Conservation (phyloP, 1,140 invertebrate genomes). For the Chlorops oryzae region DNA sequence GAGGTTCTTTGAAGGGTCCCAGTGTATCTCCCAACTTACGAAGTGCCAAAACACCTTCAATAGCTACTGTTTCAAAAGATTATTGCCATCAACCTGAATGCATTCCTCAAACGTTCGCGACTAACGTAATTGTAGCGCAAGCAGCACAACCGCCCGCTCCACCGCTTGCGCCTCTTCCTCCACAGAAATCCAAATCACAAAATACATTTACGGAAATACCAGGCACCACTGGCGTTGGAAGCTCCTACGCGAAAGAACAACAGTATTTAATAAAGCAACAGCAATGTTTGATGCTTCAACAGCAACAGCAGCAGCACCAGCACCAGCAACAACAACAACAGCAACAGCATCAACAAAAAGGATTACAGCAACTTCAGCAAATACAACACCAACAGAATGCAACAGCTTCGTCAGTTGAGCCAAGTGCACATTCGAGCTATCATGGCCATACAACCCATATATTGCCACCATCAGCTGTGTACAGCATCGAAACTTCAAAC, state of each 20-base stretch:
- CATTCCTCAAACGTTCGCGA: constrained; percentile 29
- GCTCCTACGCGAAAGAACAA: constrained; percentile 43
- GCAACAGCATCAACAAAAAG: constrained; percentile 27
- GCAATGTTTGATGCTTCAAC: constrained; percentile 36
- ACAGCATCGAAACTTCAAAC: constrained; percentile 39
- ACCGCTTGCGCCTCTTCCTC: constrained; percentile 33
- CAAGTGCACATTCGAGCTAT: constrained; percentile 14
- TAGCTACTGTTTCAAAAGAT: constrained; percentile 46
- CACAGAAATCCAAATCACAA: constrained; percentile 41
- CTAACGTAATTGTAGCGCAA: constrained; percentile 15
- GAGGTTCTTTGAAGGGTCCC: constrained; percentile 49
- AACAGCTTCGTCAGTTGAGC: constrained; percentile 6
- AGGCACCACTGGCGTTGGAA: constrained; percentile 43
- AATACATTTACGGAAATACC: constrained; percentile 46
- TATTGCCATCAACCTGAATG: constrained; percentile 45
- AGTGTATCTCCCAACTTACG: constrained; percentile 42
- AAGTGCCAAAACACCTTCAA: constrained; percentile 42
- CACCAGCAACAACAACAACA: constrained; percentile 21
- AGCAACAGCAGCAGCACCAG: constrained; percentile 34
- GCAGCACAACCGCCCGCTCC: constrained; percentile 12
- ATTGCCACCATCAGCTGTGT: constrained; percentile 40
- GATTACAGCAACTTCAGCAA: constrained; percentile 22
- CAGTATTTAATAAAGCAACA: constrained; percentile 23
- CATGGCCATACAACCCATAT: constrained; percentile 45
- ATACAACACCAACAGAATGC: constrained; percentile 3